phyloP scores from a whole-genome alignment of 2,888 invertebrate species.

The Julus scandinavius region DNA sequence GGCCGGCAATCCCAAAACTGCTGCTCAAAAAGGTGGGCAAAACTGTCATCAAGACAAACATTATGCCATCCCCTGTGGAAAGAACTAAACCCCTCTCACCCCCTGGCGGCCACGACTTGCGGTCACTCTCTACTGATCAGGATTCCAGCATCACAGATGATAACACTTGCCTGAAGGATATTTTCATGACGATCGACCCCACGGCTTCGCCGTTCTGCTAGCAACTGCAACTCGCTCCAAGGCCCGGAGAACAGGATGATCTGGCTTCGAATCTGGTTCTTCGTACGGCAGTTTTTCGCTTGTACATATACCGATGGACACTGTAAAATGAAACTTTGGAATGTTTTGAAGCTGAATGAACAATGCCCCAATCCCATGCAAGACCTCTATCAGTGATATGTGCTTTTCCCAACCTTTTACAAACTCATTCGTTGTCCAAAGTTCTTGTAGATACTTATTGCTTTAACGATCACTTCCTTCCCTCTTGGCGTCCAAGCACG shows the following conservation, averaged over 20 bases:
- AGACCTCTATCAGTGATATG: background rate
- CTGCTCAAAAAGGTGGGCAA: slow-evolving; percentile 24
- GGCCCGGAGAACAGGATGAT: background rate
- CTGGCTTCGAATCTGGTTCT: background rate
- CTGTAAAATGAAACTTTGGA: slow-evolving; percentile 7
- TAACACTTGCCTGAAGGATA: slow-evolving; percentile 63
- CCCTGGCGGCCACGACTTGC: background rate
- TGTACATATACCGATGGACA: background rate
- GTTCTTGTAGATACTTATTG: background rate
- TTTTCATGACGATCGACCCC: slow-evolving; percentile 67
- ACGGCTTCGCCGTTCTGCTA: slow-evolving; percentile 67
- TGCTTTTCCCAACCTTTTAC: background rate
- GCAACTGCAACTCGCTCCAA: background rate
- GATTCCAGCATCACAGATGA: background rate
- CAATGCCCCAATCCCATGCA: background rate
- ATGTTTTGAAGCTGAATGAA: background rate
- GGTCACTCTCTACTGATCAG: background rate
- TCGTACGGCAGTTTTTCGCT: background rate
- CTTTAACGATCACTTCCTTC: background rate
- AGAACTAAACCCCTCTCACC: background rate
- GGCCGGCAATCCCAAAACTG: background rate
- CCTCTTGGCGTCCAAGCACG: background rate
- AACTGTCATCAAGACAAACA: background rate
- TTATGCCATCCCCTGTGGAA: background rate
- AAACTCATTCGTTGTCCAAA: background rate